Evolutionary conservation across 1,140 invertebrate genomes (phyloP).

Genomic region (Eupristina koningsbergeri): DNA sequence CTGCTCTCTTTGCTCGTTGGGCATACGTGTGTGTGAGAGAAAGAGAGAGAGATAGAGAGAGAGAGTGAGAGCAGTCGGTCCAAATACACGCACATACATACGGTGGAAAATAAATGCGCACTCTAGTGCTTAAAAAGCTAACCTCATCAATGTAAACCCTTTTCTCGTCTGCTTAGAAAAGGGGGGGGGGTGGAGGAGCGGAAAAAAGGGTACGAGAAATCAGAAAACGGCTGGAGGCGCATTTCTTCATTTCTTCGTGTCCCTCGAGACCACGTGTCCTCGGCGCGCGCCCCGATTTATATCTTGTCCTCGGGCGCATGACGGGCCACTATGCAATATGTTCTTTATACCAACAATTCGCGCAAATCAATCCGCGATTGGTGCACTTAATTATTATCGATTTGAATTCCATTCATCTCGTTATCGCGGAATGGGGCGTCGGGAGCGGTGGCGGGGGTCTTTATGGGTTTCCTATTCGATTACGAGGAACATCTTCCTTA

Average conservation of each 20-base stretch:
- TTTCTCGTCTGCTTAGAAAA: too few relatives aligned
- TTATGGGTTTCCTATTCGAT: neutral
- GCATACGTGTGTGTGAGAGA: neutral
- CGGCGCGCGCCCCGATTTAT: constrained; percentile 23
- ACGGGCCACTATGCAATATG: neutral
- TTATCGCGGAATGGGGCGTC: too few relatives aligned
- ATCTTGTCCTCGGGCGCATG: neutral
- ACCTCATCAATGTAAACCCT: constrained; percentile 45
- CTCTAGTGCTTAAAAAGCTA: too few relatives aligned
- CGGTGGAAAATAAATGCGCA: constrained; percentile 41
- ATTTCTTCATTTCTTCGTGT: neutral
- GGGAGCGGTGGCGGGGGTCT: too few relatives aligned
- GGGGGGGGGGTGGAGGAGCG: neutral
- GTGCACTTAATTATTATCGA: neutral
- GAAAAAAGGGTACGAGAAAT: neutral
- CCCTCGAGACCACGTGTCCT: too few relatives aligned
- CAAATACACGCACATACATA: neutral
- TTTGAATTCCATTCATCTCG: too few relatives aligned
- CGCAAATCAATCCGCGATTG: neutral
- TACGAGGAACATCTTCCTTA: neutral
- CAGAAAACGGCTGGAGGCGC: neutral
- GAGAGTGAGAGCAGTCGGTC: neutral
- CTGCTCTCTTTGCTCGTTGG: too few relatives aligned
- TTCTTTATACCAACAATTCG: constrained; percentile 14
- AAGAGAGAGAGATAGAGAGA: too few relatives aligned